Conservation (phyloP, 1,140 invertebrate species). For the Drosophila takahashii region DNA sequence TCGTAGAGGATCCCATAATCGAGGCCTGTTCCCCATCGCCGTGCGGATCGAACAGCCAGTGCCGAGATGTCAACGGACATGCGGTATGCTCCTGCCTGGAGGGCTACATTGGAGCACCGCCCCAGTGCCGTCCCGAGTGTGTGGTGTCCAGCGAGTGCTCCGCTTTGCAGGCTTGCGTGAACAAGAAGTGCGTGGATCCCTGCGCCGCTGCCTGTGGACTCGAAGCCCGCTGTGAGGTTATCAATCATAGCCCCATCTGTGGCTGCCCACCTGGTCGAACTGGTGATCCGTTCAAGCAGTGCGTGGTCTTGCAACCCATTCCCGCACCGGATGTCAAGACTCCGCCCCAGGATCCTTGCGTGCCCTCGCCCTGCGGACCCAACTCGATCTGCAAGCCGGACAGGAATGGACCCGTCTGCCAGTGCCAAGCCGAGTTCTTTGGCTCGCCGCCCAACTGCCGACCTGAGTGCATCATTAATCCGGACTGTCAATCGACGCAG, state of each 20-base stretch:
- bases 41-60: conserved; percentile 91
- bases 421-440: conserved; percentile 89
- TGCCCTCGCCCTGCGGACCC: conserved; percentile 89
- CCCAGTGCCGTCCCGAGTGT: conserved; percentile 93
- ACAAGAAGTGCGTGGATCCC: conserved; percentile 94
- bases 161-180: conserved; percentile 91
- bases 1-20: conserved; percentile 86
- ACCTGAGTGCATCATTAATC: conserved; percentile 90
- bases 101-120: conserved; percentile 91
- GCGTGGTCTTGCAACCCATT: conserved; percentile 86
- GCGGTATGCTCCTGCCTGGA: conserved; percentile 92
- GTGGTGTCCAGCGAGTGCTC: conserved; percentile 93
- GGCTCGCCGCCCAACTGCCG: conserved; percentile 91
- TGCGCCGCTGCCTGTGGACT: conserved; percentile 92
- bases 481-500: conserved; percentile 89
- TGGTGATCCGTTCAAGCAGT: conserved; percentile 93
- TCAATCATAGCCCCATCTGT: conserved; percentile 94
- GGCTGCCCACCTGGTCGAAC: conserved; percentile 91
- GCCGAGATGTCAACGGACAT: conserved; percentile 88
- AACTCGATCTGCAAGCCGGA: conserved; percentile 88
- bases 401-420: conserved; percentile 87
- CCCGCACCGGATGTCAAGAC: conserved; percentile 56
- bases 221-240: conserved; percentile 93
- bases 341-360: conserved; percentile 86
- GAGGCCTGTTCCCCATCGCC: conserved; percentile 90